Evolutionary conservation across 2,797 vertebrate species (phyloP).

Genomic region (Alauda arvensis): DNA sequence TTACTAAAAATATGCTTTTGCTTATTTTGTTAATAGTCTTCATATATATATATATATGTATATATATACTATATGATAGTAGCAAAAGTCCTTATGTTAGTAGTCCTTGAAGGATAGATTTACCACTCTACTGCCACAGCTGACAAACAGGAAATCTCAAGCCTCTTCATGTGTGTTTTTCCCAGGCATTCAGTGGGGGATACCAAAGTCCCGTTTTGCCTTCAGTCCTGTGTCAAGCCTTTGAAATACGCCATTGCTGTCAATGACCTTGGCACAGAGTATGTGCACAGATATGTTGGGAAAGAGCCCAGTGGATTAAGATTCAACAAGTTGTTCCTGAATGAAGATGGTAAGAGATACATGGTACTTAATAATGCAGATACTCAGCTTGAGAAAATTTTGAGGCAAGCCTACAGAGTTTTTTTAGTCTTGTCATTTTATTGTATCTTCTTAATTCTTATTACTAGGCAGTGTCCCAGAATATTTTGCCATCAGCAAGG

Average conservation of each 20-base stretch:
- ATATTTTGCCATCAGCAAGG: not conserved
- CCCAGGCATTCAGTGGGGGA: conserved; percentile 91
- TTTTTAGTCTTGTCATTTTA: not conserved
- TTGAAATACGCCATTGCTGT: conserved; percentile 95
- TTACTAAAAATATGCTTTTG: not conserved
- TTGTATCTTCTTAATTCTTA: not conserved
- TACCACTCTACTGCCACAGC: not conserved
- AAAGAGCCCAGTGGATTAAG: conserved; percentile 96
- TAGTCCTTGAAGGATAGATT: not conserved
- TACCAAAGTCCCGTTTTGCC: conserved; percentile 97
- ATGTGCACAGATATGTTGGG: conserved; percentile 95
- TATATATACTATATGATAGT: too few relatives aligned
- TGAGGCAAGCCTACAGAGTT: not conserved
- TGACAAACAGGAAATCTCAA: not conserved
- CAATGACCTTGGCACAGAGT: conserved; percentile 94
- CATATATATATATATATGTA: too few relatives aligned
- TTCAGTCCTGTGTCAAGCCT: conserved; percentile 97
- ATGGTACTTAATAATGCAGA: not conserved
- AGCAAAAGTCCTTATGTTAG: too few relatives aligned
- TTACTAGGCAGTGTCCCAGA: not conserved
- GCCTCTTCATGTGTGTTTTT: conserved; percentile 10
- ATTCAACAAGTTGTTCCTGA: conserved; percentile 97
- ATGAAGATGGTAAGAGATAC: conserved; percentile 89
- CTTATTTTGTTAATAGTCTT: not conserved
- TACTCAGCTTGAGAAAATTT: not conserved